phyloP scores from a whole-genome alignment of 2,888 invertebrate genomes.

The Eristalinus sepulchralis region DNA sequence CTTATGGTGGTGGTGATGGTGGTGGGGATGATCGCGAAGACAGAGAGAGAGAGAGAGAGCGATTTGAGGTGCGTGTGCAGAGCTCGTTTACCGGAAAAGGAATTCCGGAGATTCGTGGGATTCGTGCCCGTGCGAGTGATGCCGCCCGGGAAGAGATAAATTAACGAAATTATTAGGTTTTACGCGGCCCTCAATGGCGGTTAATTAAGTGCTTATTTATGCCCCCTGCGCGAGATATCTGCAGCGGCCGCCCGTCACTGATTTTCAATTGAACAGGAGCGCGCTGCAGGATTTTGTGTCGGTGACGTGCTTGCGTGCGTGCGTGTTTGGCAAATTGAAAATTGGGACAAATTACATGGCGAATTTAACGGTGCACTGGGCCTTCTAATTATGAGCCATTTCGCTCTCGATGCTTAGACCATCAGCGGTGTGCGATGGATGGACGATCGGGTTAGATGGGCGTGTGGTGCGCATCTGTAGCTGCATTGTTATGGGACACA shows the following conservation, averaged over 20 bases:
- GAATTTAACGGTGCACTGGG: conserved; percentile 60
- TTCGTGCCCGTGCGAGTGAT: conserved; percentile 14
- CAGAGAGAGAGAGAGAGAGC: no score
- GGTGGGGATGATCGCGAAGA: not conserved
- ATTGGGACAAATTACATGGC: conserved; percentile 67
- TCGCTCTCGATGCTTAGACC: conserved; percentile 17
- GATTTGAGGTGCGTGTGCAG: conserved; percentile 49
- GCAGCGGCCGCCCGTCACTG: not conserved
- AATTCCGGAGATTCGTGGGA: conserved; percentile 53
- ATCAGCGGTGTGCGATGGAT: not conserved
- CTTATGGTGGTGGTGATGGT: conserved; percentile 5
- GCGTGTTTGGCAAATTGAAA: conserved; percentile 52
- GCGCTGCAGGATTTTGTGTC: conserved; percentile 24
- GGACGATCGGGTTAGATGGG: conserved; percentile 47
- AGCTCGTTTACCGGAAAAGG: conserved; percentile 67
- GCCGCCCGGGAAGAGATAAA: conserved; percentile 53
- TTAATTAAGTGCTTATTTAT: conserved; percentile 72
- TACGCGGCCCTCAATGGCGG: conserved; percentile 67
- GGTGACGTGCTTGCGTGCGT: conserved; percentile 15
- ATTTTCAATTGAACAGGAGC: conserved; percentile 25
- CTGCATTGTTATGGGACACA: conserved; percentile 43
- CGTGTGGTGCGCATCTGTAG: not conserved
- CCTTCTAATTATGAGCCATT: conserved; percentile 69
- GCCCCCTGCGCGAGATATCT: conserved; percentile 44
- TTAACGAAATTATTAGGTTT: conserved; percentile 70